Percentiles rank a stretch among this genome's conserved stretches.
phyloP scores from a whole-genome alignment of 2,113 vertebrate species.

The Phaethornis superciliosus region DNA sequence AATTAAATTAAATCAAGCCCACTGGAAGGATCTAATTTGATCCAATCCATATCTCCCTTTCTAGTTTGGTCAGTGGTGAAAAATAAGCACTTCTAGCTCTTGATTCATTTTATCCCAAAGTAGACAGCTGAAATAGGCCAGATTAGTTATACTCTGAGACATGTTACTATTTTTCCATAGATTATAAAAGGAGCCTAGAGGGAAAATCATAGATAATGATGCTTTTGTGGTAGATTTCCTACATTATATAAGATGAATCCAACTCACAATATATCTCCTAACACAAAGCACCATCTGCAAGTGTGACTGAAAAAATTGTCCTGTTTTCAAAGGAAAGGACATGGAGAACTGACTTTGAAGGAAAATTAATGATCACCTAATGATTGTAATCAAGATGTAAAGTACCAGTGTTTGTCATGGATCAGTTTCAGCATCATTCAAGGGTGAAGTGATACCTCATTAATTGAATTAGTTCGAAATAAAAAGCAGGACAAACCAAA shows the following conservation, averaged over 20 bases:
- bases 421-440: neutral
- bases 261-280: neutral
- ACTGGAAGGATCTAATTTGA: neutral
- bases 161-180: neutral
- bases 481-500: neutral
- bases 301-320: neutral
- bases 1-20: neutral
- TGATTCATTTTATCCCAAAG: neutral
- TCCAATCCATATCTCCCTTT: neutral
- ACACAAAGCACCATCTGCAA: neutral
- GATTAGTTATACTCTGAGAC: constrained; percentile 19
- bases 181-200: neutral
- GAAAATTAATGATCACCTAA: neutral
- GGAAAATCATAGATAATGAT: neutral
- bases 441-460: neutral
- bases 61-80: neutral
- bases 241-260: neutral
- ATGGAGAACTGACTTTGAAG: neutral
- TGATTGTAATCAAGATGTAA: neutral
- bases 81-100: neutral
- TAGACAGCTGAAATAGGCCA: constrained; percentile 9
- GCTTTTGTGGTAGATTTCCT: neutral
- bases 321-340: neutral
- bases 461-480: neutral
- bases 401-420: neutral